Evolutionary conservation across 2,797 vertebrate species (phyloP).

Genomic region (Peromyscus attwateri): DNA sequence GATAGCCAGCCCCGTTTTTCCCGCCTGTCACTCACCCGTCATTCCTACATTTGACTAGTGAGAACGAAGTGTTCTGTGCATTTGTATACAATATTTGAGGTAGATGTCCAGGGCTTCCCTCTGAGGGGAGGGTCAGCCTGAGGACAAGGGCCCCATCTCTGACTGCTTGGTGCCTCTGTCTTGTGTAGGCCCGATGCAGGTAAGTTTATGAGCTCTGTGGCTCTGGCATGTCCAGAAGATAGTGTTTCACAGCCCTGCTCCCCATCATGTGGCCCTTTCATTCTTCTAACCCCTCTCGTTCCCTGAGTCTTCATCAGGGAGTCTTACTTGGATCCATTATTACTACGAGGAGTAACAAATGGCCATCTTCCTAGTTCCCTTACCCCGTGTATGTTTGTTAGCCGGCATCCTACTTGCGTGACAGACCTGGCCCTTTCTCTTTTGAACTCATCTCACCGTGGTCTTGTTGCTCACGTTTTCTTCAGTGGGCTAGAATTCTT

Average conservation of each 20-base stretch:
- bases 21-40: not conserved
- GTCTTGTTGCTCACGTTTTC: not conserved
- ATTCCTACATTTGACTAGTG: not conserved
- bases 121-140: fast-evolving
- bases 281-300: not conserved
- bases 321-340: not conserved
- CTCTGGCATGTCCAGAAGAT: not conserved
- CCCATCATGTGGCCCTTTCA: not conserved
- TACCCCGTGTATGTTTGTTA: too few relatives aligned
- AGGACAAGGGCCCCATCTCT: not conserved
- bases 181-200: not conserved
- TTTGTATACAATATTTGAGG: fast-evolving
- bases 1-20: too few relatives aligned
- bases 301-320: too few relatives aligned
- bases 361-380: not conserved
- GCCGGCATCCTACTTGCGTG: not conserved
- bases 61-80: fast-evolving
- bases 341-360: not conserved
- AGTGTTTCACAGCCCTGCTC: not conserved
- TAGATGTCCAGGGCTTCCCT: not conserved
- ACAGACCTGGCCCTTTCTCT: not conserved
- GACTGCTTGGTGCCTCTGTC: not conserved
- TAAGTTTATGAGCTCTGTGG: not conserved
- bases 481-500: not conserved
- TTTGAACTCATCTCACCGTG: not conserved